Base-by-base conservation (phyloP, 2,113 vertebrate genomes). In the Solea senegalensis region DNA sequence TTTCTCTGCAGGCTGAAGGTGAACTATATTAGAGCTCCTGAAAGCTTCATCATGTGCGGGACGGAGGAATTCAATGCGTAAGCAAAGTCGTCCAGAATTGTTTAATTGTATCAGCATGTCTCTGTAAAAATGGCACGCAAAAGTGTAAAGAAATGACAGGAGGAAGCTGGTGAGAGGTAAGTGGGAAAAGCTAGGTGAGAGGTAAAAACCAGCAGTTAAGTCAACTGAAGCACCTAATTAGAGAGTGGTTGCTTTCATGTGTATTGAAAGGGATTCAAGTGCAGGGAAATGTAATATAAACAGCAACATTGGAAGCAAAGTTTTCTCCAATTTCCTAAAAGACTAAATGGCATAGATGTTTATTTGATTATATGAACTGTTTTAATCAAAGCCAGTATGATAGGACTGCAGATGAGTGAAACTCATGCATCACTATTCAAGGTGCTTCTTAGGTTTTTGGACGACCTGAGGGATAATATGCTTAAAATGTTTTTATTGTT, bases 51-150 rank as follows among this genome's bases (percentile, higher is more conserved):
- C 88, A 84, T 88, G 88, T 75, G 81, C 73, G 63, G 77, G 82
- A 86, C 79, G 83, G 69, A 90, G 86, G 88, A 92, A 92, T 93
- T 89, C 78, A 74, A 81, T 39, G 69, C 62, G 81, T 87, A 90
- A 91, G 91, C 88, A 89, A 86, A 90, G 77, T 68, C 39, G 44
- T 88, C 85, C 69, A 89, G 88, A 93, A 84, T 49, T 78, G 84
- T 90, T 88, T 89, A 90, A 92, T 92, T 91, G 90, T 86, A 88
- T 84, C 85, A 84, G 82, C 76, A 79, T 89, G 90, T 90, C 89
- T 84, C 74, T 56, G 69, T 45, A 50, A 67, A 74, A 71, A 16
- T 59, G 52, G 27, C 1, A 57, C 15, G 51, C 54, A 54, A 0
- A 49, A 51, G 43, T 46, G 52, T 40, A 8, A 59, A 60, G 49